Percentiles rank a stretch among this genome's conserved stretches.
phyloP scores from a whole-genome alignment of 2,113 vertebrate genomes.

The Gallinago paraguaiae region DNA sequence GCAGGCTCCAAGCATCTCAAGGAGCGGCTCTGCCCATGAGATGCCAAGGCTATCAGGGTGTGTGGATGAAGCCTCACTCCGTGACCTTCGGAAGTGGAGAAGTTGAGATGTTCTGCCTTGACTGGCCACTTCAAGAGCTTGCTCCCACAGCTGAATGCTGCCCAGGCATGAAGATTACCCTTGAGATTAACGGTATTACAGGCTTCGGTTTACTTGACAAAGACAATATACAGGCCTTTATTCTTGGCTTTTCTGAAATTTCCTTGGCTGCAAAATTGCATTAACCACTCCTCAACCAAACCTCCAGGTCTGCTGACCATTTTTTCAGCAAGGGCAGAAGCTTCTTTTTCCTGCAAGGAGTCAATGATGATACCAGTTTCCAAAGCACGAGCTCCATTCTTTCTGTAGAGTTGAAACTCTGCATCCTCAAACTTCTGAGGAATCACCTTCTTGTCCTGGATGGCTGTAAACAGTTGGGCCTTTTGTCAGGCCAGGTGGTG shows the following conservation, averaged over 20 bases:
- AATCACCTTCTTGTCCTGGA: not conserved
- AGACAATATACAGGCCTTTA: not conserved
- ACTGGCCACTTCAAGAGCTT: not conserved
- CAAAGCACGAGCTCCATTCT: not conserved
- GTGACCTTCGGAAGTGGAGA: rapidly evolving
- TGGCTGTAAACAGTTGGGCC: not conserved
- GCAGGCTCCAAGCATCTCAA: not conserved
- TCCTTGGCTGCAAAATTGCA: not conserved
- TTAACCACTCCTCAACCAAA: not conserved
- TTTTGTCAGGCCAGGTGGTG: not conserved
- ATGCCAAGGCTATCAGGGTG: not conserved
- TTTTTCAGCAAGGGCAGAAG: not conserved
- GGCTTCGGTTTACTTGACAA: not conserved
- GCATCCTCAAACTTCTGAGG: not conserved
- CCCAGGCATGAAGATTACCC: not conserved
- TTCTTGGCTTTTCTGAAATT: not conserved
- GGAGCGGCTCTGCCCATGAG: not conserved
- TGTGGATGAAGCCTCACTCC: rapidly evolving
- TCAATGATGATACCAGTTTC: not conserved
- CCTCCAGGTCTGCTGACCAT: not conserved
- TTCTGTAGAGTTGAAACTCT: not conserved
- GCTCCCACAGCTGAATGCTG: not conserved
- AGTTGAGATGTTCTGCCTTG: not conserved
- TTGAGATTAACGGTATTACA: not conserved
- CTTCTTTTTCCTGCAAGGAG: not conserved